Evolutionary conservation across 2,888 invertebrate species (phyloP).

Genomic region (Malacosoma neustria): DNA sequence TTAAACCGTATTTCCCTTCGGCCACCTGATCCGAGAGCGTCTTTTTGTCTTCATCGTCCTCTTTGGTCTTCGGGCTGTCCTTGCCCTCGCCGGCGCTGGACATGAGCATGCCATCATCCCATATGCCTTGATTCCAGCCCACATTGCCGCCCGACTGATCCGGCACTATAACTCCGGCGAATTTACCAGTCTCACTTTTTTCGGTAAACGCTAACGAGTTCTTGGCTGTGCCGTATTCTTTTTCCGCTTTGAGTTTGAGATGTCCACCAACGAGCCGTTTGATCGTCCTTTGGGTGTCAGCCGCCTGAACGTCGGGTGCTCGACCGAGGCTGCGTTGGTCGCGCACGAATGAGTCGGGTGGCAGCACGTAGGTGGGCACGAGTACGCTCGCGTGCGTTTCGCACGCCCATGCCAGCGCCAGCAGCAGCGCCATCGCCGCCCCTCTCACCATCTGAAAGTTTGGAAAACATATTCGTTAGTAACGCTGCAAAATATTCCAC

Average conservation of each 20-base stretch:
- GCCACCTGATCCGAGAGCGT: slow-evolving; percentile 92
- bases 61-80: slow-evolving; percentile 54
- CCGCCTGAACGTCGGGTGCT: slow-evolving; percentile 37
- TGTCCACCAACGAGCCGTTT: slow-evolving; percentile 82
- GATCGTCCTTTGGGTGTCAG: slow-evolving; percentile 71
- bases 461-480: slow-evolving; percentile 52
- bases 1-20: slow-evolving; percentile 92
- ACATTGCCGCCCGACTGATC: slow-evolving; percentile 67
- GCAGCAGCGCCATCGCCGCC: slow-evolving; percentile 63
- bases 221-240: slow-evolving; percentile 55
- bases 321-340: slow-evolving; percentile 63
- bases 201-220: slow-evolving; percentile 49
- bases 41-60: slow-evolving; percentile 84
- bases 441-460: slow-evolving; percentile 74
- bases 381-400: slow-evolving; percentile 56
- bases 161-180: slow-evolving; percentile 48
- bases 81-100: slow-evolving; percentile 83
- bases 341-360: slow-evolving; percentile 70
- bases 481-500: slow-evolving; percentile 22
- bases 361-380: slow-evolving; percentile 69
- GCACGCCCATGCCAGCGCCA: slow-evolving; percentile 65
- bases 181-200: slow-evolving; percentile 58
- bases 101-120: slow-evolving; percentile 80
- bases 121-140: slow-evolving; percentile 71
- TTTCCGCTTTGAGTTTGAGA: slow-evolving; percentile 64